phyloP scores from a whole-genome alignment of 1,140 invertebrate species.

The Diprion similis region DNA sequence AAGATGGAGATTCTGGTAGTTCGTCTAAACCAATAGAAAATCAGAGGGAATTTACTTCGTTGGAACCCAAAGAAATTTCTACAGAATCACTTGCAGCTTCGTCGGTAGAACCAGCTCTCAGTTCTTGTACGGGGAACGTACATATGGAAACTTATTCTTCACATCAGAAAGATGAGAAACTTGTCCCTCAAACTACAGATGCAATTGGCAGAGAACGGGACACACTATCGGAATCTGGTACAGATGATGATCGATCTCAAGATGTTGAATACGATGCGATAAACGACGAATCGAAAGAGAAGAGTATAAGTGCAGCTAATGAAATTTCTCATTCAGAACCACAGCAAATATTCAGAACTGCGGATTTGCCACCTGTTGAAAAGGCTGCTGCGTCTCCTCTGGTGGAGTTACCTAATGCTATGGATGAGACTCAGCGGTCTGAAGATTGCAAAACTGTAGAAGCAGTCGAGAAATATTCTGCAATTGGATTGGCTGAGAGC shows the following conservation, averaged over 20 bases:
- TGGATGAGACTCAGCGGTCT: not conserved
- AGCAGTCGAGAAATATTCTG: not conserved
- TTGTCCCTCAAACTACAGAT: too few relatives aligned
- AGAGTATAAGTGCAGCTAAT: not conserved
- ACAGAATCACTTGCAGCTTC: too few relatives aligned
- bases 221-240: constrained; percentile 28
- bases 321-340: too few relatives aligned
- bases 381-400: not conserved
- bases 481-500: not conserved
- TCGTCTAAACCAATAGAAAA: not conserved
- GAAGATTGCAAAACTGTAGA: not conserved
- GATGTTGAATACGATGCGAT: not conserved
- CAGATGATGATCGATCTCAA: constrained; percentile 20
- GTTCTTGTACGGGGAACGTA: too few relatives aligned
- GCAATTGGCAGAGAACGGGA: too few relatives aligned
- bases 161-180: too few relatives aligned
- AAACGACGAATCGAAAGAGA: not conserved
- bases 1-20: not conserved
- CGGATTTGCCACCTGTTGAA: not conserved
- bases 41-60: too few relatives aligned
- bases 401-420: not conserved
- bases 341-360: too few relatives aligned
- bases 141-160: too few relatives aligned
- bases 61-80: too few relatives aligned
- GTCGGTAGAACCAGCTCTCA: too few relatives aligned